These are phyloP conservation scores for Tromatobia lineatoria DNA, from an alignment of 2,888 invertebrate species.

Conservation along the genomic window DNA sequence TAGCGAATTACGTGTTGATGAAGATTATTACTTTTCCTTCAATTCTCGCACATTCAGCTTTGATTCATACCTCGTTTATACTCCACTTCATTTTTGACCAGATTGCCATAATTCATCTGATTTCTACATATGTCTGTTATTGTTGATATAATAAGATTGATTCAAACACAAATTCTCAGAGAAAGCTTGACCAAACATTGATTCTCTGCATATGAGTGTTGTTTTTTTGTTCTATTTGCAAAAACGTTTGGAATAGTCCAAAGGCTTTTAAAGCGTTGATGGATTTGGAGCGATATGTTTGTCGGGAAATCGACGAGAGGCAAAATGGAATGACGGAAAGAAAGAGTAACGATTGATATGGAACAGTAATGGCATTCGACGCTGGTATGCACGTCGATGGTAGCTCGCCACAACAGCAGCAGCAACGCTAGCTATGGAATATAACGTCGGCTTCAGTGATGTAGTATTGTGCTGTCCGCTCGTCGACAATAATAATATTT, in stretches of 20 bases:
- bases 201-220: background rate
- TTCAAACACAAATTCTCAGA: background rate
- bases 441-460: slow-evolving; percentile 5
- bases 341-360: slow-evolving; percentile 44
- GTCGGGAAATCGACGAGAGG: slow-evolving; percentile 29
- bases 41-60: too few species aligned
- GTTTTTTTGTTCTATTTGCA: slow-evolving; percentile 1
- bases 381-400: slow-evolving; percentile 17
- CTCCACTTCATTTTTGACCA: too few species aligned
- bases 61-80: too few species aligned
- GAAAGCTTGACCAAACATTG: background rate
- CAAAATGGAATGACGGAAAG: slow-evolving; percentile 20
- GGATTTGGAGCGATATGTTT: slow-evolving; percentile 41
- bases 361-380: slow-evolving; percentile 50
- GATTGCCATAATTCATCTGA: too few species aligned
- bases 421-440: slow-evolving; percentile 13
- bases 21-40: too few species aligned
- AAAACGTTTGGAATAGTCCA: slow-evolving; percentile 8
- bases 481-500: slow-evolving; percentile 53
- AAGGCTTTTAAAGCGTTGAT: slow-evolving; percentile 58
- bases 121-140: too few species aligned
- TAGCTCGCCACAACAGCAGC: slow-evolving; percentile 16
- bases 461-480: slow-evolving; percentile 52
- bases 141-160: too few species aligned
- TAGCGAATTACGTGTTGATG: too few species aligned